A percentile compares a stretch with the other conserved stretches of the same genome.
phyloP scores from a whole-genome alignment of 2,113 vertebrate genomes.

The Mustelus asterias region DNA sequence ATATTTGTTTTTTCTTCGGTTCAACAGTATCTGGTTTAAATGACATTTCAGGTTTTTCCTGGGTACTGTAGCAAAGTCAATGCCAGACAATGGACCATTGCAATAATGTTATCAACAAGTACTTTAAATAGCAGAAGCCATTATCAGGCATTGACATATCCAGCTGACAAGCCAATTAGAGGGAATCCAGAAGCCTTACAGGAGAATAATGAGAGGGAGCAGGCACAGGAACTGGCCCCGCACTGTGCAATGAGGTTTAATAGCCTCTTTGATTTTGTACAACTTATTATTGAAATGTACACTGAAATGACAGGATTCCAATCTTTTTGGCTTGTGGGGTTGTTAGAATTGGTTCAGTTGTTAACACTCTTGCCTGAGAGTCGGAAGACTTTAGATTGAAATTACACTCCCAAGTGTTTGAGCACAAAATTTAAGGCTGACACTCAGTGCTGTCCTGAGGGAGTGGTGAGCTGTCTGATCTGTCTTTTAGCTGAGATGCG shows the following conservation, averaged over 20 bases:
- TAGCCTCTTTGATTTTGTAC: neutral
- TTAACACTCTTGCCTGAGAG: neutral
- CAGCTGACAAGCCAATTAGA: neutral
- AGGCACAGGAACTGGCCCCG: neutral
- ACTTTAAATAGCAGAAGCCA: neutral
- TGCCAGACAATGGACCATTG: neutral
- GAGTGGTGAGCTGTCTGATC: no score
- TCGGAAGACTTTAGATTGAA: neutral
- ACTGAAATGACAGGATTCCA: neutral
- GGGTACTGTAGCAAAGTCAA: neutral
- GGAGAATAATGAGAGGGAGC: neutral
- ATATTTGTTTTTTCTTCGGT: conserved; percentile 8
- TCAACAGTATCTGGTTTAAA: conserved; percentile 19
- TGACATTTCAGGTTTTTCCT: conserved; percentile 9
- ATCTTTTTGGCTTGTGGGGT: neutral
- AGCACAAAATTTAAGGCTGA: neutral
- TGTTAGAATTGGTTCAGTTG: neutral
- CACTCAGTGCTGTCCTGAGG: neutral
- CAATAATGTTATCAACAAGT: conserved; percentile 20
- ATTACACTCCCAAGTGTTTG: neutral
- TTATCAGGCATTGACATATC: neutral
- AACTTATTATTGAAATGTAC: neutral
- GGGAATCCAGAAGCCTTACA: conserved; percentile 8
- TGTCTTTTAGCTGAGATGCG: neutral
- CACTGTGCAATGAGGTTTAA: neutral